phyloP scores from a whole-genome alignment of 2,797 vertebrate genomes.

The Halcyon leucocephala region DNA sequence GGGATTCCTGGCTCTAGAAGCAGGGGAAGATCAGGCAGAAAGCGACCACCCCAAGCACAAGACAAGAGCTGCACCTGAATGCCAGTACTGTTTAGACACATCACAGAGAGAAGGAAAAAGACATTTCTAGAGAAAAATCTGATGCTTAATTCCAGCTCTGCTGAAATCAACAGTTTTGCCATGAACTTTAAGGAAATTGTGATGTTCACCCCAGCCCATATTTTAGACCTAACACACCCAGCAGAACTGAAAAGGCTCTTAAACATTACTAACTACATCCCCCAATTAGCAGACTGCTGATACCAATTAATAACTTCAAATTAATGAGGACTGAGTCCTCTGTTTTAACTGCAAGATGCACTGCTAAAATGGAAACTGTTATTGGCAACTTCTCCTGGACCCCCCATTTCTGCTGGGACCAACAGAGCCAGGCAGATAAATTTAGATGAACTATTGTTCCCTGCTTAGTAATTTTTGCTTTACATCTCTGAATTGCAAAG shows the following conservation, averaged over 20 bases:
- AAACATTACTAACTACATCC: background rate
- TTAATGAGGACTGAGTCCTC: background rate
- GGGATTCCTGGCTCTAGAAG: background rate
- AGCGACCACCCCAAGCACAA: background rate
- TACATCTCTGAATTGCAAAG: background rate
- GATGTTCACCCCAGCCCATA: rapidly evolving
- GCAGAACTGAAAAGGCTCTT: background rate
- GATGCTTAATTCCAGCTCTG: background rate
- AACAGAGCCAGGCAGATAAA: background rate
- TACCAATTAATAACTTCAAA: background rate
- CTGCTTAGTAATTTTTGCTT: background rate
- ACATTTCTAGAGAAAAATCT: background rate
- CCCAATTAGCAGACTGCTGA: background rate
- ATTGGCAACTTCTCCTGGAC: background rate
- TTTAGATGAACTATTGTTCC: background rate
- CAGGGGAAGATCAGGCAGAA: background rate
- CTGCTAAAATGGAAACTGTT: background rate
- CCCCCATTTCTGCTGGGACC: background rate
- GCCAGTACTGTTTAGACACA: background rate
- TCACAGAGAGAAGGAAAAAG: background rate
- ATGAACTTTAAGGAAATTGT: background rate
- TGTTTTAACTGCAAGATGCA: background rate
- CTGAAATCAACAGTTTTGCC: background rate
- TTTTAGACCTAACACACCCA: background rate
- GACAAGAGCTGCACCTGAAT: background rate